Evolutionary conservation across 2,888 invertebrate genomes (phyloP).

Genomic region (Drosophila gaucha): DNA sequence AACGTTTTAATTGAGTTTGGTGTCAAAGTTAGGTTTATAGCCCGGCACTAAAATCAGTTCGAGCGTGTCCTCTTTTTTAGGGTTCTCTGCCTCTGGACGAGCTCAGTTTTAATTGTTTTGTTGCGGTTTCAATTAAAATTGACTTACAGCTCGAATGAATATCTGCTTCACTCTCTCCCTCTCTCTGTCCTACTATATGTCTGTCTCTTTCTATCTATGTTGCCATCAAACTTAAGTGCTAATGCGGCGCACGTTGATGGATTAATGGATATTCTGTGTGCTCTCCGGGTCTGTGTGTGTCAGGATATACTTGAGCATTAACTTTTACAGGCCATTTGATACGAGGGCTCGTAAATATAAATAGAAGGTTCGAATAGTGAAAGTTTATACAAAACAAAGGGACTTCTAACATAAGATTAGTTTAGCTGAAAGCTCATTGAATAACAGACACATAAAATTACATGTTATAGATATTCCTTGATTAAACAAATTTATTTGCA

Average conservation of each 20-base stretch:
- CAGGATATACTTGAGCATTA: slow-evolving; percentile 21
- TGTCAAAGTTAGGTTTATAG: slow-evolving; percentile 73
- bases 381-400: background rate
- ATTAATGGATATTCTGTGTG: slow-evolving; percentile 41
- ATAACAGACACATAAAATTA: background rate
- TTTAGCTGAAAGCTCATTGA: slow-evolving; percentile 7
- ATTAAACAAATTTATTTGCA: background rate
- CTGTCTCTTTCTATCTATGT: background rate
- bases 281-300: background rate
- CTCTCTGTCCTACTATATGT: background rate
- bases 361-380: slow-evolving; percentile 18
- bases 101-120: slow-evolving; percentile 75
- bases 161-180: background rate
- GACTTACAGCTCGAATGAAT: slow-evolving; percentile 44
- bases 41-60: slow-evolving; percentile 23
- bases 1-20: slow-evolving; percentile 77
- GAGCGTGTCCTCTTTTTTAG: slow-evolving; percentile 23
- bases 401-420: slow-evolving; percentile 4
- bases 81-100: slow-evolving; percentile 7
- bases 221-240: slow-evolving; percentile 53
- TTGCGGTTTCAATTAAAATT: slow-evolving; percentile 75
- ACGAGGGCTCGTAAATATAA: slow-evolving; percentile 34
- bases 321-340: slow-evolving; percentile 51
- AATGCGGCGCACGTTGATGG: slow-evolving; percentile 48
- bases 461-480: background rate